phyloP scores from a whole-genome alignment of 2,113 vertebrate species.

The Todiramphus saurophagus region DNA sequence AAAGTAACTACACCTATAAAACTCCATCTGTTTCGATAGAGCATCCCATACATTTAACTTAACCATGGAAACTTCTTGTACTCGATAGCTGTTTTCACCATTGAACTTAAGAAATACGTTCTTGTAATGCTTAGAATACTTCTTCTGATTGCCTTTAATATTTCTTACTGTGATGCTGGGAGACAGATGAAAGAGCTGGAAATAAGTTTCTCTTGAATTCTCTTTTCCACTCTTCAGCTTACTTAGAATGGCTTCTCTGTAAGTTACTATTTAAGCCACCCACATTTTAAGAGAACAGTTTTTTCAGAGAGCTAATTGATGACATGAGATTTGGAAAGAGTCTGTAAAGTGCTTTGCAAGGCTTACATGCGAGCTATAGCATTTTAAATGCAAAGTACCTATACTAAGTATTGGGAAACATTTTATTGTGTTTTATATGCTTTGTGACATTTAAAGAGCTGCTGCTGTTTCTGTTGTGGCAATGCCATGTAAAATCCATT shows the following conservation, averaged over 20 bases:
- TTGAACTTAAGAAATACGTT: not conserved
- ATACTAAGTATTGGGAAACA: slow-evolving; percentile 3
- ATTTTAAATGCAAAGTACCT: not conserved
- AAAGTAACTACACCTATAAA: not conserved
- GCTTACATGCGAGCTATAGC: not conserved
- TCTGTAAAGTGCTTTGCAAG: not conserved
- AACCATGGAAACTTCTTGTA: not conserved
- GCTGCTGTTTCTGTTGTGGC: slow-evolving; percentile 4
- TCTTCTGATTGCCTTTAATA: not conserved
- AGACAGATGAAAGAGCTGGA: not conserved
- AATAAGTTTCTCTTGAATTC: not conserved
- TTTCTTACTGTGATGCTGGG: not conserved
- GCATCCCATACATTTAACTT: not conserved
- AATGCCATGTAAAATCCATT: slow-evolving; percentile 11
- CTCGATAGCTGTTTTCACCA: not conserved
- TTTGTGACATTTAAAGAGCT: slow-evolving; percentile 2
- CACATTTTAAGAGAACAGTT: slow-evolving; percentile 5
- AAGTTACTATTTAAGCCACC: not conserved
- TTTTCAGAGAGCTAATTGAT: not conserved
- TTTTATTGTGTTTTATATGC: not conserved
- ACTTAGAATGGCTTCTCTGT: not conserved
- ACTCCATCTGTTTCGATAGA: slow-evolving; percentile 8
- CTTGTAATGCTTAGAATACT: not conserved
- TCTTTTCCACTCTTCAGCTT: not conserved
- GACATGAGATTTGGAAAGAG: not conserved